Conservation (phyloP, 2,113 vertebrate genomes). For the Cyanoramphus novaezelandiae region DNA sequence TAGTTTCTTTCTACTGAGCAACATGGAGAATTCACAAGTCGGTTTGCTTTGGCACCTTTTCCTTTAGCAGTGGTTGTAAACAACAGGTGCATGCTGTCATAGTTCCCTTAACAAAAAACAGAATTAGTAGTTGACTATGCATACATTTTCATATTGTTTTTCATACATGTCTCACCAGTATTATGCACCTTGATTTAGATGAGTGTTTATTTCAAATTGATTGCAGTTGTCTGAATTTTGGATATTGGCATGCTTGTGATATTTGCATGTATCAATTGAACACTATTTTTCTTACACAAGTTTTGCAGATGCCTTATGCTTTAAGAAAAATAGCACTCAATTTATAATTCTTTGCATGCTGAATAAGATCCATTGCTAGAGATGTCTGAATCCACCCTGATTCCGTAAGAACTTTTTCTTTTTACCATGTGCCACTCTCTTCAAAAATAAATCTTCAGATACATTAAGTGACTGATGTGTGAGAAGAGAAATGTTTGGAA, state of each 20-base stretch:
- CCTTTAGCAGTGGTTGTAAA: not conserved
- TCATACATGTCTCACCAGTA: not conserved
- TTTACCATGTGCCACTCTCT: not conserved
- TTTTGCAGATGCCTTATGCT: not conserved
- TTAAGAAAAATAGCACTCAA: not conserved
- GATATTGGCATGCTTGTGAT: not conserved
- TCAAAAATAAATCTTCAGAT: not conserved
- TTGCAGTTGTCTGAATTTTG: not conserved
- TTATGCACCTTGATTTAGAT: not conserved
- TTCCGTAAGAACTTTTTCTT: not conserved
- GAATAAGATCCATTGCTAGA: not conserved
- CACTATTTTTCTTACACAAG: not conserved
- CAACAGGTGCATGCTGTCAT: not conserved
- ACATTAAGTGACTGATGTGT: not conserved
- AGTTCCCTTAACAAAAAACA: not conserved
- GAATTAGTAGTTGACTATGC: not conserved
- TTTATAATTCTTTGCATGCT: not conserved
- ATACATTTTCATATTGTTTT: not conserved
- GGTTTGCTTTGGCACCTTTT: not conserved
- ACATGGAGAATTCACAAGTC: not conserved
- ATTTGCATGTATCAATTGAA: accelerated
- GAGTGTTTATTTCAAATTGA: not conserved
- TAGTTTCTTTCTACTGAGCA: not conserved
- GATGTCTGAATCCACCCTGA: not conserved
- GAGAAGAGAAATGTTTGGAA: not conserved